Evolutionary conservation across 2,888 invertebrate genomes (phyloP).

Genomic region (Eurois occulta): DNA sequence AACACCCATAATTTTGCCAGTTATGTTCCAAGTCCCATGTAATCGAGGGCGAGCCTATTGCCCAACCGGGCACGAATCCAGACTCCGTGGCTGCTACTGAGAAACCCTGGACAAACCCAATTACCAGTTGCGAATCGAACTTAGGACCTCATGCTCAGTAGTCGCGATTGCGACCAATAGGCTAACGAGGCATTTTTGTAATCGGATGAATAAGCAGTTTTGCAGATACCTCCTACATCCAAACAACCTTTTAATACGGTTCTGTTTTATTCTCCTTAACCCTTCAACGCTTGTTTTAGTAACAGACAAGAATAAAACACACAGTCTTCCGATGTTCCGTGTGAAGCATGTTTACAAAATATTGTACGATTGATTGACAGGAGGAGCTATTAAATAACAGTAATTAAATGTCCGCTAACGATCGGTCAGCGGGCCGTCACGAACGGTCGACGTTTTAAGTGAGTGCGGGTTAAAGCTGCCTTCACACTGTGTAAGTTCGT

Average conservation of each 20-base stretch:
- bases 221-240: background rate
- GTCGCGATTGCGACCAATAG: too few relatives aligned
- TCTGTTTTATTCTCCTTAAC: background rate
- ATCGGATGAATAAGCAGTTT: background rate
- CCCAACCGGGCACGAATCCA: too few relatives aligned
- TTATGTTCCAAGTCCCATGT: too few relatives aligned
- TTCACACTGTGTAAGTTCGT: background rate
- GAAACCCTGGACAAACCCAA: too few relatives aligned
- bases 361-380: constrained; percentile 80
- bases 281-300: constrained; percentile 13
- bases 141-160: too few relatives aligned
- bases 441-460: constrained; percentile 78
- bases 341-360: constrained; percentile 73
- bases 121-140: too few relatives aligned
- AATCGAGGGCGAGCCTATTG: too few relatives aligned
- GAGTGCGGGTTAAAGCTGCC: constrained; percentile 67
- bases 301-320: constrained; percentile 31
- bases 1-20: too few relatives aligned
- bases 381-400: constrained; percentile 84
- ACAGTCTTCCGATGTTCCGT: constrained; percentile 42
- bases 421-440: constrained; percentile 80
- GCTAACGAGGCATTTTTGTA: too few relatives aligned
- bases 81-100: too few relatives aligned
- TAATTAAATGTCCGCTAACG: constrained; percentile 82
- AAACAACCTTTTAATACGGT: background rate